Percentiles rank a stretch among this genome's conserved stretches.
phyloP scores from a whole-genome alignment of 2,797 vertebrate genomes.

The Podarcis lilfordi region DNA sequence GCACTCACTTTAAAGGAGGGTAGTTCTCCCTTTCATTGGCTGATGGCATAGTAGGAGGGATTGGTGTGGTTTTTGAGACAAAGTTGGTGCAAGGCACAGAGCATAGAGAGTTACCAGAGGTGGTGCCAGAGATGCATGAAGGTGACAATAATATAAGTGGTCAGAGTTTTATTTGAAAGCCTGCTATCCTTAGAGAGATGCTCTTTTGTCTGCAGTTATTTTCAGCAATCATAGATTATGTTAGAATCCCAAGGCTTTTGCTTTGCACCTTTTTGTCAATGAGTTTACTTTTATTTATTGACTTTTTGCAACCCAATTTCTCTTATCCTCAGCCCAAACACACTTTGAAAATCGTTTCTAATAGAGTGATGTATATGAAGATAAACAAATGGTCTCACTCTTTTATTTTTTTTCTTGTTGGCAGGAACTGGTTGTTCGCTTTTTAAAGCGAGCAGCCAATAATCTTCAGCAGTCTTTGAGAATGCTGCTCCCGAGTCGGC shows the following conservation, averaged over 20 bases:
- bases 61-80: neutral
- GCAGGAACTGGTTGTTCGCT: constrained; percentile 94
- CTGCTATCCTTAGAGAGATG: neutral
- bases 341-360: neutral
- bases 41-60: neutral
- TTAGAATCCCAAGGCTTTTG: neutral
- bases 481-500: constrained; percentile 85
- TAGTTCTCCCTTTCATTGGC: neutral
- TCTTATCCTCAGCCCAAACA: too few relatives aligned
- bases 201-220: constrained; percentile 8
- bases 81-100: neutral
- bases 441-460: constrained; percentile 89
- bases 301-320: neutral
- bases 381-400: fast-evolving
- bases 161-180: neutral
- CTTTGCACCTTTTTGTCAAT: neutral
- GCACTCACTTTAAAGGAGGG: constrained; percentile 20
- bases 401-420: constrained; percentile 35
- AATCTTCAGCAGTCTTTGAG: constrained; percentile 89
- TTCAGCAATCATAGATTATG: neutral
- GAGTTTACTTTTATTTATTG: neutral
- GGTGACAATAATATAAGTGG: neutral
- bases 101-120: neutral
- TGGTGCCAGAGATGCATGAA: neutral
- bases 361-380: neutral